These are phyloP conservation scores for Chloromyia formosa DNA, from an alignment of 2,888 invertebrate species.

Conservation along the genomic window DNA sequence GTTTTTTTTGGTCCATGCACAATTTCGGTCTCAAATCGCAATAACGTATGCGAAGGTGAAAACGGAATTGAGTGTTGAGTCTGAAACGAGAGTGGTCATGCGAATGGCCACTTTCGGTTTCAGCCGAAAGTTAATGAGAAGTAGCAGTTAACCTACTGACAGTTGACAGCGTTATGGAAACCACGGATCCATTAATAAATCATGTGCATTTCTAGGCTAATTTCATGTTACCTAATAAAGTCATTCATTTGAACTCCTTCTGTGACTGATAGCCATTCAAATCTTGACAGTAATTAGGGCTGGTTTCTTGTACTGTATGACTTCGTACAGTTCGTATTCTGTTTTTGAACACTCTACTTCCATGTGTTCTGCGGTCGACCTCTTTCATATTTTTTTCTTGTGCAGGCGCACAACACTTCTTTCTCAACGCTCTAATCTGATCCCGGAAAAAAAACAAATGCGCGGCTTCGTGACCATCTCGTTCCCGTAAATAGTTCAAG, in stretches of 20 bases:
- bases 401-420: background rate
- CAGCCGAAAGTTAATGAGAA: too few species aligned
- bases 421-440: constrained; percentile 7
- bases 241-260: constrained; percentile 2
- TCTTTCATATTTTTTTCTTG: constrained; percentile 22
- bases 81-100: too few species aligned
- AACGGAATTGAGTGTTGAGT: too few species aligned
- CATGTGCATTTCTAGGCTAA: background rate
- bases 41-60: too few species aligned
- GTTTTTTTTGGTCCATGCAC: too few species aligned
- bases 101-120: too few species aligned
- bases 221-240: background rate
- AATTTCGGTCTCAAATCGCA: too few species aligned
- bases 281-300: constrained; percentile 33
- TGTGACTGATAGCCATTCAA: constrained; percentile 16
- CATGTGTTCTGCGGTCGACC: background rate
- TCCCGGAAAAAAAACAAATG: background rate
- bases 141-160: too few species aligned
- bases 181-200: background rate
- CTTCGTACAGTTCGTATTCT: background rate
- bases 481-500: constrained; percentile 25
- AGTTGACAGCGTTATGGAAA: background rate
- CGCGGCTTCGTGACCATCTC: background rate
- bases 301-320: constrained; percentile 16
- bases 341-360: too few species aligned